Evolutionary conservation across 2,797 vertebrate species (phyloP), one percentile per base, ranked within the genome.

Genomic region (Spheniscus humboldti): DNA sequence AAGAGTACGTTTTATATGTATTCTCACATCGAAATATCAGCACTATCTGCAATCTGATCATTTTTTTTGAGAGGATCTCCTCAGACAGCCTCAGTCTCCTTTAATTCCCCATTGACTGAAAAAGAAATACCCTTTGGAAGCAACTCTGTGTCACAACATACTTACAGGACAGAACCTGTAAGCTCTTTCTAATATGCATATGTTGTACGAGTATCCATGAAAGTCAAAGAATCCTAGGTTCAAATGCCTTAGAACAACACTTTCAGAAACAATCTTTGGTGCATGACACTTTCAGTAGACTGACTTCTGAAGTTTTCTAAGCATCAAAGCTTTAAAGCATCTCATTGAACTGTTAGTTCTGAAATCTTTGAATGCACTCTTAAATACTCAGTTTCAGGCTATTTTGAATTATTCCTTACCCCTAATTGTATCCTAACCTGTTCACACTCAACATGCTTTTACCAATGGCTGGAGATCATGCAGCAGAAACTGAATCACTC

Each of bases 181-280:
- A 56, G 19, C 28, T 71, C 43, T 77, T 25, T 22, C 4, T 11
- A 39, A 52, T 12, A 39, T 10, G 6, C 0, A 0, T 24, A 7
- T 1, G 4, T 30, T 56, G 14, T 7, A 27, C 0, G 4, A 62
- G 20, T 3, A n/a, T 2, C 33, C 23, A 31, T 2, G 39, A 24
- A 60, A 66, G 18, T 1, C 0, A 0, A 43, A 69, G 27, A 77
- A 39, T 14, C 20, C 31, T 3, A 13, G 9, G 27, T 37, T 76
- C 19, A 15, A 31, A 30, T 39, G 28, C 9, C 55, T 47, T 8
- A 59, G 25, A 62, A 50, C 10, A 62, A 18, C 9, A 10, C 16
- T 74, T 69, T 31, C 37, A 56, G 68, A 41, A 62, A 25, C 50
- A 53, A 23, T 6, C 55, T 53, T 27, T 7, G 15, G 23, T 41